phyloP scores from a whole-genome alignment of 2,797 vertebrate genomes.

The Macroramphosus scolopax region DNA sequence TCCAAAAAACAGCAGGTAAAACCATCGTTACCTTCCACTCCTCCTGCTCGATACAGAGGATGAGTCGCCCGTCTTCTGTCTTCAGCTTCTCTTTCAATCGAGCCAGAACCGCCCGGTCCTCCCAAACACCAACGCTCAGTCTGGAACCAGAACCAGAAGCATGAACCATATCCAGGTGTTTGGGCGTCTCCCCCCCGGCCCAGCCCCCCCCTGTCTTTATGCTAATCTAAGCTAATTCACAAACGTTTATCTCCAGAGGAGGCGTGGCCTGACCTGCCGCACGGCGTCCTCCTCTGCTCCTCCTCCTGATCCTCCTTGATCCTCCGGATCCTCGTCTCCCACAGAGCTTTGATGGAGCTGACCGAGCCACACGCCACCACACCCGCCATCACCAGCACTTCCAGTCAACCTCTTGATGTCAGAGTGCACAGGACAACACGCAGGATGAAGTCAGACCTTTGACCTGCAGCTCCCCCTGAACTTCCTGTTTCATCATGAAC shows the following conservation, averaged over 20 bases:
- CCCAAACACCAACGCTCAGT: conserved; percentile 77
- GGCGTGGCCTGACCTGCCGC: conserved; percentile 40
- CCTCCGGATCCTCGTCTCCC: conserved; percentile 89
- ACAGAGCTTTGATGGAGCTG: conserved; percentile 84
- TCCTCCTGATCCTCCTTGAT: conserved; percentile 80
- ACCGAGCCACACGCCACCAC: conserved; percentile 78
- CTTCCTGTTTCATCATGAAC: too few relatives aligned
- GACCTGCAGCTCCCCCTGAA: conserved; percentile 7
- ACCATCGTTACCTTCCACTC: conserved; percentile 88
- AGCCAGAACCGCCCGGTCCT: conserved; percentile 85
- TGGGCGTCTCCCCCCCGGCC: too few relatives aligned
- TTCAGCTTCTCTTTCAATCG: conserved; percentile 86
- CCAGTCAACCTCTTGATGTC: conserved; percentile 26
- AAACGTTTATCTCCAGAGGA: too few relatives aligned
- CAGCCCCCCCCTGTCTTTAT: too few relatives aligned
- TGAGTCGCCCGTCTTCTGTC: conserved; percentile 85
- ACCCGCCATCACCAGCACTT: conserved; percentile 76
- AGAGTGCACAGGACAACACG: conserved; percentile 8
- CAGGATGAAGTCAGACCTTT: conserved; percentile 29
- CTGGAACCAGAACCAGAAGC: conserved; percentile 47
- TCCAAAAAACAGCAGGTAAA: background rate
- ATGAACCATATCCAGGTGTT: conserved; percentile 42
- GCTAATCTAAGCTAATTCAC: too few relatives aligned
- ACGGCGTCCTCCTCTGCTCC: conserved; percentile 9
- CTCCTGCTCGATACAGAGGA: conserved; percentile 91